phyloP scores from a whole-genome alignment of 2,888 invertebrate genomes.

The Gastracanthus pulcherrimus region DNA sequence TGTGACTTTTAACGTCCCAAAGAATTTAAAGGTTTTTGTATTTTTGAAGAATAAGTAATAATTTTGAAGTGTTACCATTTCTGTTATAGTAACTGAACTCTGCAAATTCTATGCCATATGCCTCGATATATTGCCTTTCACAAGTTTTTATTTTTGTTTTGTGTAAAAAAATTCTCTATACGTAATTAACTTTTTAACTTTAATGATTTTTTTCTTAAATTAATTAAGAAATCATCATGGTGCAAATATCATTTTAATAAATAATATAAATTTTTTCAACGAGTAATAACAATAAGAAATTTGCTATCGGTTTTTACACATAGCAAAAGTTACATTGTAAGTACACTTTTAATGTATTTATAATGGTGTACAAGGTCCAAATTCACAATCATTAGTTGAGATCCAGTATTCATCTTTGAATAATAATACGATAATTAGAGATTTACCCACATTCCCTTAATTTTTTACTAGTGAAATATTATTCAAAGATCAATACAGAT shows the following conservation, averaged over 20 bases:
- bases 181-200: not conserved
- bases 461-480: constrained; percentile 22
- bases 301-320: constrained; percentile 39
- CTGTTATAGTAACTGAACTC: not conserved
- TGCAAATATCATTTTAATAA: constrained; percentile 35
- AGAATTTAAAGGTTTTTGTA: constrained; percentile 37
- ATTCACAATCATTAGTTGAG: constrained; percentile 21
- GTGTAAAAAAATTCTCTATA: not conserved
- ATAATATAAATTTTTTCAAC: constrained; percentile 17
- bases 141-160: not conserved
- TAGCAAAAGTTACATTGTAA: constrained; percentile 24
- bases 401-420: constrained; percentile 43
- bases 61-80: constrained; percentile 42
- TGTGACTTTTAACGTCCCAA: constrained; percentile 15
- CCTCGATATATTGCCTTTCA: constrained; percentile 14
- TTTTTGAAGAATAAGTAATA: constrained; percentile 29
- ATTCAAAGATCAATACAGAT: constrained; percentile 32
- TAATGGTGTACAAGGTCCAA: constrained; percentile 18
- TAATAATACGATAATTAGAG: constrained; percentile 29
- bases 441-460: constrained; percentile 45
- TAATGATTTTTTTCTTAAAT: constrained; percentile 16
- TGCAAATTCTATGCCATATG: constrained; percentile 29
- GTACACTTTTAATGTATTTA: constrained; percentile 24
- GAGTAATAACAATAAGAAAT: not conserved
- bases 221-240: not conserved